These are phyloP conservation scores for Vanessa cardui DNA, from an alignment of 2,888 invertebrate species.

Conservation along the genomic window DNA sequence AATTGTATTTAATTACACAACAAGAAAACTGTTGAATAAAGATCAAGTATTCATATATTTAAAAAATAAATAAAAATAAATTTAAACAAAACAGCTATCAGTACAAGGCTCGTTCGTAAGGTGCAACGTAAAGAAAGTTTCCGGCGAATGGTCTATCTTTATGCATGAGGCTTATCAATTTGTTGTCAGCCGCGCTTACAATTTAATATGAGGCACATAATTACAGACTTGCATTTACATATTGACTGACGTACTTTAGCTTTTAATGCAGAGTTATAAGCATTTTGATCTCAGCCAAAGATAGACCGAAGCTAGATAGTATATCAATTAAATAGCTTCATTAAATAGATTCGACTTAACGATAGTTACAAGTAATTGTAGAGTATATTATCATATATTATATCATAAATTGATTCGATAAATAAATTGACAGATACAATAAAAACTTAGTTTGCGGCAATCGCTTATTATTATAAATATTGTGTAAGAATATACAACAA, in stretches of 20 bases:
- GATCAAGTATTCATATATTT: constrained; percentile 18
- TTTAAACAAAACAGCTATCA: constrained; percentile 21
- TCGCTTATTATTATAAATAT: too few species aligned
- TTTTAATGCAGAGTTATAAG: constrained; percentile 38
- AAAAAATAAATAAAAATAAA: constrained; percentile 13
- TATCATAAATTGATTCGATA: constrained; percentile 20
- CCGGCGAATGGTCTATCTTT: constrained; percentile 56
- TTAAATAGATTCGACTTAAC: constrained; percentile 26
- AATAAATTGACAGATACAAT: neutral
- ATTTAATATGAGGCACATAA: constrained; percentile 62
- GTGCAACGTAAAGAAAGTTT: constrained; percentile 56
- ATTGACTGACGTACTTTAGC: constrained; percentile 41
- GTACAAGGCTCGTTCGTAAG: constrained; percentile 26
- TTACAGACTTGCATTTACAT: constrained; percentile 47
- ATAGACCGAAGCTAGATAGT: constrained; percentile 35
- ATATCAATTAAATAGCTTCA: constrained; percentile 41
- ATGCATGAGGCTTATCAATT: constrained; percentile 74
- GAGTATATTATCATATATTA: constrained; percentile 20
- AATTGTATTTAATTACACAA: constrained; percentile 27
- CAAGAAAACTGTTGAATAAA: constrained; percentile 26
- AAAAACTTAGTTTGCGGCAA: too few species aligned
- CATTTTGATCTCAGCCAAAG: constrained; percentile 33
- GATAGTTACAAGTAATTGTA: constrained; percentile 27
- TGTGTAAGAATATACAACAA: too few species aligned
- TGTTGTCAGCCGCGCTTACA: constrained; percentile 60